phyloP scores from a whole-genome alignment of 1,140 invertebrate genomes.

The Batillaria attramentaria region DNA sequence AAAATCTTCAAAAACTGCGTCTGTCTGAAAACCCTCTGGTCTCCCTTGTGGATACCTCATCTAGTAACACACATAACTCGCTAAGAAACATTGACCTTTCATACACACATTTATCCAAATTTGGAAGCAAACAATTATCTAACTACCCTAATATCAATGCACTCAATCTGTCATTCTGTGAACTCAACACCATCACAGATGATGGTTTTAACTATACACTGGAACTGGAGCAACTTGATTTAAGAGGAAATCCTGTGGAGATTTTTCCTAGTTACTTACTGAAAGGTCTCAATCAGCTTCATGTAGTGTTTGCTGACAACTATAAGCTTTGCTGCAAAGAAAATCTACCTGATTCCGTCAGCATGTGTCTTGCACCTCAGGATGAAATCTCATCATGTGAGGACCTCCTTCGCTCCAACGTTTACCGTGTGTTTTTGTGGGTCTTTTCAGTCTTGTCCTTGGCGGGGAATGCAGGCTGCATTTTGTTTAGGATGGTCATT shows the following conservation, averaged over 20 bases:
- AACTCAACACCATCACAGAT: neutral
- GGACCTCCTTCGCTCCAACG: neutral
- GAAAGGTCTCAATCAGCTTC: neutral
- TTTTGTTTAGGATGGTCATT: conserved; percentile 28
- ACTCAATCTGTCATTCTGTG: neutral
- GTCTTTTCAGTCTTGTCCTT: conserved; percentile 41
- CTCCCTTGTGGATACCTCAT: neutral
- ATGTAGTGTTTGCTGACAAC: conserved; percentile 29
- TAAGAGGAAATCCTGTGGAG: neutral
- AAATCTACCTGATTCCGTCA: conserved; percentile 30
- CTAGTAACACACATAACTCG: neutral
- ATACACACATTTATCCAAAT: neutral
- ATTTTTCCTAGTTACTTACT: neutral
- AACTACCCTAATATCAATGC: neutral
- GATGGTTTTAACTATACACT: neutral
- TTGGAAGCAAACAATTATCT: conserved; percentile 13
- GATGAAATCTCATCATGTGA: conserved; percentile 21
- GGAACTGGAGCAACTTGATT: neutral
- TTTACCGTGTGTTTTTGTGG: conserved; percentile 39
- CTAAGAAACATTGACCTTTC: conserved; percentile 1
- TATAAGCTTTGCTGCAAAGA: conserved; percentile 46
- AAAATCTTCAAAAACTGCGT: conserved; percentile 19
- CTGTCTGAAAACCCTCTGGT: conserved; percentile 13
- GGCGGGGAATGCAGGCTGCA: conserved; percentile 45
- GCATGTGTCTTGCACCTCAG: neutral